Conservation (phyloP, 1,140 invertebrate species). For the Acromyrmex charruanus region DNA sequence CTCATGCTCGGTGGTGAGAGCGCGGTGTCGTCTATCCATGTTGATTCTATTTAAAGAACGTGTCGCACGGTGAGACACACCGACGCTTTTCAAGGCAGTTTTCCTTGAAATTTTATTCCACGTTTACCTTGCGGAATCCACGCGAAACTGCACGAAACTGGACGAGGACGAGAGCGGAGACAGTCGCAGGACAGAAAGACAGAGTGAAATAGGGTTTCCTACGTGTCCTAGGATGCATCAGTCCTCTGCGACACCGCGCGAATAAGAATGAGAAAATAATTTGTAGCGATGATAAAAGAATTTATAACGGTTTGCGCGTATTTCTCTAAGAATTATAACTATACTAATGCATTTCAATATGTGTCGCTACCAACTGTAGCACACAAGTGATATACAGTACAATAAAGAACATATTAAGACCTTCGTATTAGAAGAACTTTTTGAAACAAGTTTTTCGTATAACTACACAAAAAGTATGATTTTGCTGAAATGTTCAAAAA, state of each 20-base stretch:
- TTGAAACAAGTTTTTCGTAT: not conserved
- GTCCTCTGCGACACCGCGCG: constrained; percentile 3
- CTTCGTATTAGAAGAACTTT: not conserved
- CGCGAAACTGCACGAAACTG: not conserved
- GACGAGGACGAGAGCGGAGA: not conserved
- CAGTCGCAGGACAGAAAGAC: not conserved
- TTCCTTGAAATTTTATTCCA: constrained; percentile 45
- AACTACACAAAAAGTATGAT: not conserved
- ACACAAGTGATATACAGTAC: not conserved
- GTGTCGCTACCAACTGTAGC: not conserved
- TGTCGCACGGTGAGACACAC: constrained; percentile 34
- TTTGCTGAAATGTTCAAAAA: too few species aligned
- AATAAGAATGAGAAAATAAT: constrained; percentile 35
- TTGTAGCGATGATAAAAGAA: not conserved
- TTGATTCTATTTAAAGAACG: constrained; percentile 62
- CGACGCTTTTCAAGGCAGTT: constrained; percentile 44
- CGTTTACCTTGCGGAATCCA: constrained; percentile 34
- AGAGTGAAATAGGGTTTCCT: constrained; percentile 35
- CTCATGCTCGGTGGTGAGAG: constrained; percentile 1
- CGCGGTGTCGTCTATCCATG: constrained; percentile 43
- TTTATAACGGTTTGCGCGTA: constrained; percentile 7
- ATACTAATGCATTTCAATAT: constrained; percentile 2
- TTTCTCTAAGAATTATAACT: constrained; percentile 15
- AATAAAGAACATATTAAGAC: not conserved
- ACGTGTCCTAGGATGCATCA: constrained; percentile 31